Evolutionary conservation across 2,888 invertebrate genomes (phyloP).

Genomic region (Penaeus monodon): DNA sequence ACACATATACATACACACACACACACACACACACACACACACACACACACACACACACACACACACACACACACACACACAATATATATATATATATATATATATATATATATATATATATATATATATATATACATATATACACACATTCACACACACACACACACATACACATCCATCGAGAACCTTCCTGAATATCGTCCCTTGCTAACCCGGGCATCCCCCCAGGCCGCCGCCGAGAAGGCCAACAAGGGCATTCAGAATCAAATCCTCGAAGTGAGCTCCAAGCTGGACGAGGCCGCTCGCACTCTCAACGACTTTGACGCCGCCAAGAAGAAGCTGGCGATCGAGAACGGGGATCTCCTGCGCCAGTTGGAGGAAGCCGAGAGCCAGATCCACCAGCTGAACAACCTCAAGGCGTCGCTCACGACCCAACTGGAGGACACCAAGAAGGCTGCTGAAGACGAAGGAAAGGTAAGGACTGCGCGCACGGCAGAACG

Average conservation of each 20-base stretch:
- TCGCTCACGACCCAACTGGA: slow-evolving; percentile 88
- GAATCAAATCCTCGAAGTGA: slow-evolving; percentile 94
- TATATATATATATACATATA: too few relatives aligned
- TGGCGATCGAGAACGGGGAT: slow-evolving; percentile 97
- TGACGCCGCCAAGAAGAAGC: slow-evolving; percentile 96
- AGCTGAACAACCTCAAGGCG: slow-evolving; percentile 96
- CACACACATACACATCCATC: too few relatives aligned
- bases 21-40: too few relatives aligned
- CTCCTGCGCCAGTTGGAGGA: slow-evolving; percentile 97
- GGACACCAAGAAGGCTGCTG: slow-evolving; percentile 85
- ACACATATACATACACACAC: too few relatives aligned
- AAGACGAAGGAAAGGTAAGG: slow-evolving; percentile 76
- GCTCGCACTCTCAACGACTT: slow-evolving; percentile 96
- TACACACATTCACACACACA: too few relatives aligned
- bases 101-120: too few relatives aligned
- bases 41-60: too few relatives aligned
- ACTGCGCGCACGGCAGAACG: too few relatives aligned
- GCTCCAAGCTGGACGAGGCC: slow-evolving; percentile 95
- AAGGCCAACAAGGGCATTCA: slow-evolving; percentile 98
- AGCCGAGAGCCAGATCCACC: slow-evolving; percentile 96
- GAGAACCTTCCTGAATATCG: background rate
- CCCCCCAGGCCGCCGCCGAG: slow-evolving; percentile 84
- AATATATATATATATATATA: too few relatives aligned
- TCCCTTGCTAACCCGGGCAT: background rate
- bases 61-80: too few relatives aligned